Base-by-base conservation (phyloP, 1,140 invertebrate genomes). In the Drosophila nebulosa region DNA sequence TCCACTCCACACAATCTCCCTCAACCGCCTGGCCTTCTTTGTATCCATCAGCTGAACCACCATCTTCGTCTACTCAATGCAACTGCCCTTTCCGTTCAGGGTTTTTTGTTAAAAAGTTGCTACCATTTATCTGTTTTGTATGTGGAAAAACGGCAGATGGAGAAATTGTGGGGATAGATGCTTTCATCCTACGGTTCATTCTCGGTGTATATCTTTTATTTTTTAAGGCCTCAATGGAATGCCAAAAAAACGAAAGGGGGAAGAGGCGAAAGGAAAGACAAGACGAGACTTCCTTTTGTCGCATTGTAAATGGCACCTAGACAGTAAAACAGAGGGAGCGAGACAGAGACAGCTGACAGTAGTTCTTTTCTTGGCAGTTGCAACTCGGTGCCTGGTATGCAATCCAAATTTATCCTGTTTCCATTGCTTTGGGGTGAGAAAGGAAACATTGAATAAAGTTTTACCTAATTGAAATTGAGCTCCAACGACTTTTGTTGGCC, bases 101-200 rank as follows among this genome's bases (percentile, higher is more conserved):
- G 61, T 61, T 84, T 85, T 46, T 84, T 86, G 81, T 80, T 74
- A 74, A 86, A 83, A 86, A 74, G 66, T 86, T 86, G 73, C 81
- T 62, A 86, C 61, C 78, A 86, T 85, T 85, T 85, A 85, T 86
- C 81, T 81, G 78, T 71, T 86, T 85, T 85, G 78, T 86, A 75
- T 68, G 60, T 78, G 63, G 18, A 46, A 18, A 5, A 9, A 21
- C 2, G 39, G 39, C 7, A 18, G 39, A 10, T 21, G 6, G 16
- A 18, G 16, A 5, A 9, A 46, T 46, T 46, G 39, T 46, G 39
- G 39, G 18, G 39, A 42, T 21, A 9, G 39, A 46, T 46, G 39
- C 39, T 21, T 46, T 46, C 60, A 60, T 22, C 74, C 69, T 30
- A 56, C 26, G 14, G 56, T 56, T 32, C 61, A 64, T 64, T 42